A percentile compares a stretch with the other conserved stretches of the same genome.
Evolutionary conservation across 2,888 invertebrate genomes (phyloP).

Genomic region (Meteorus colon): DNA sequence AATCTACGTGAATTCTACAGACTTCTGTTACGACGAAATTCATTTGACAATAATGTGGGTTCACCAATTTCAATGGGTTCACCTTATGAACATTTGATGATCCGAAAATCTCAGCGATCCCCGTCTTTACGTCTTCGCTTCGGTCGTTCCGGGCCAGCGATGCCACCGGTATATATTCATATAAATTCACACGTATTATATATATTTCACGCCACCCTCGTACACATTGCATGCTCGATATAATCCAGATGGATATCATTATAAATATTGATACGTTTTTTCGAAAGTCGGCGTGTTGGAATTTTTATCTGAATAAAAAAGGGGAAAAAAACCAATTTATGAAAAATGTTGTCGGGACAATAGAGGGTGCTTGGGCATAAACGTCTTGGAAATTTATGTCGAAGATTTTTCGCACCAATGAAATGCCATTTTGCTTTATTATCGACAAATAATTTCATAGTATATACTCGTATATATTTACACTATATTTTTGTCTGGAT

Average conservation of each 20-base stretch:
- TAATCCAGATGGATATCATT: conserved; percentile 18
- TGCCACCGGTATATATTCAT: conserved; percentile 53
- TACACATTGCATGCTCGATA: conserved; percentile 12
- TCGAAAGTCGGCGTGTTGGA: conserved; percentile 44
- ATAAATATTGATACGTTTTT: conserved; percentile 48
- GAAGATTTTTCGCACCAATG: background rate
- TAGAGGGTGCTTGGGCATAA: background rate
- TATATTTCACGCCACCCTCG: conserved; percentile 6
- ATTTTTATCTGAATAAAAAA: background rate
- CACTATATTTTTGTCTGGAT: background rate
- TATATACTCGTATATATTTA: background rate
- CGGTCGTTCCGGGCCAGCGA: conserved; percentile 62
- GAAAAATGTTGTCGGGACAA: conserved; percentile 11
- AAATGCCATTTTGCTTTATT: background rate
- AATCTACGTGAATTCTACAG: conserved; percentile 62
- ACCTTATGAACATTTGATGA: conserved; percentile 63
- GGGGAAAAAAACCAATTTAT: background rate
- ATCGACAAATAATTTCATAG: background rate
- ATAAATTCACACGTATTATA: background rate
- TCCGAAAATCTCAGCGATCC: conserved; percentile 65
- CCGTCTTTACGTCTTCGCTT: conserved; percentile 67
- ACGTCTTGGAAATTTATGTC: conserved; percentile 20
- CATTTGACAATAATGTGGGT: conserved; percentile 51
- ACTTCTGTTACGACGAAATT: conserved; percentile 57
- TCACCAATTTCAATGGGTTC: conserved; percentile 49